phyloP scores from a whole-genome alignment of 1,140 invertebrate genomes.

The Eumaeus atala region DNA sequence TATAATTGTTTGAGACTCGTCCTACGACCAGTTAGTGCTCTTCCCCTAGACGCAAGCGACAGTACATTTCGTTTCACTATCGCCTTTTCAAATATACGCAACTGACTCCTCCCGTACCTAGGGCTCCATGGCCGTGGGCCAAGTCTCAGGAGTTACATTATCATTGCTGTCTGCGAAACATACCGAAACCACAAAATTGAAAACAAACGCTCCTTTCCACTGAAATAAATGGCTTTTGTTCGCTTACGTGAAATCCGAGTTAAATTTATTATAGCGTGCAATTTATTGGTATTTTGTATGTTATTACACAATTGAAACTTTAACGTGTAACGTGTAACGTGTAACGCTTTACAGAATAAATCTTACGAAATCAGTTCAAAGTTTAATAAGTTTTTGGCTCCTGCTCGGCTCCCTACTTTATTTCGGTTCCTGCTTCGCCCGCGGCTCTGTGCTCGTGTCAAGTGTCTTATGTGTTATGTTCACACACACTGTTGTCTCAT shows the following conservation, averaged over 20 bases:
- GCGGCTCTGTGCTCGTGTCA: no score
- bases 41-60: no score
- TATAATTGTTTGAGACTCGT: no score
- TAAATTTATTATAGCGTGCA: slow-evolving; percentile 7
- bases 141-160: slow-evolving; percentile 5
- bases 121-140: background rate
- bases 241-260: slow-evolving; percentile 2
- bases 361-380: no score
- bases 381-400: no score
- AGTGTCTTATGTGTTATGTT: no score
- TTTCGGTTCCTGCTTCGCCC: no score
- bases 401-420: no score
- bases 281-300: slow-evolving; percentile 11
- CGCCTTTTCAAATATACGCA: slow-evolving; percentile 4
- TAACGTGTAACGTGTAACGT: background rate
- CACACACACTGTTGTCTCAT: no score
- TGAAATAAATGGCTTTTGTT: slow-evolving; percentile 6
- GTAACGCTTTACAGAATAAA: no score
- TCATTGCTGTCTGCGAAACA: background rate
- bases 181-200: slow-evolving; percentile 2
- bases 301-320: slow-evolving; percentile 9
- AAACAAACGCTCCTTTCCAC: slow-evolving; percentile 4
- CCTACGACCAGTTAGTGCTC: no score
- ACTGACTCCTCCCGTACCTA: background rate
- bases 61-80: no score